Base-by-base conservation (phyloP, 2,797 vertebrate genomes). In the Channallabes apus region DNA sequence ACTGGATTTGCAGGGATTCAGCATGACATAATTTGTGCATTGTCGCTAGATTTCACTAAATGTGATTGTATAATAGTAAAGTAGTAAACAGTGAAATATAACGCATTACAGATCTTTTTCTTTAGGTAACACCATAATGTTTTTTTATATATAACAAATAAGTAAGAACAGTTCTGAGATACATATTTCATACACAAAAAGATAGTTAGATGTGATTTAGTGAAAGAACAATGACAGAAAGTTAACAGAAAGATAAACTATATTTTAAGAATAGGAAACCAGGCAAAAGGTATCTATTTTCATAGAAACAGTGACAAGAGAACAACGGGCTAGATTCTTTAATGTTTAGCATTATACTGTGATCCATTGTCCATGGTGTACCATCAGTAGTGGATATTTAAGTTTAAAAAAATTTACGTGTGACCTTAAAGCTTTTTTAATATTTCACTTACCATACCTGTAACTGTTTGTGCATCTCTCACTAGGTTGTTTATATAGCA, bases 401-500 rank as follows among this genome's bases (percentile, higher is more conserved):
- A 46, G 46, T 11, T 46, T 11, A 11, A 11, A 46, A 51, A 51
- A 51, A 51, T 51, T 51, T 51, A 12, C 46, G 46, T 51, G 46
- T 51, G 46, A 51, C 46, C 46, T 12, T 51, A 51, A 11, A 2
- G 46, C 46, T 12, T 51, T 51, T 51, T 3, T 12, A 51, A 51
- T 3, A 46, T 46, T 9, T 12, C 12, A 51, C 46, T 51, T 51
- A 51, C 46, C 46, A 51, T 51, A 51, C 9, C 46, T 62, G 22
- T 62, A n/a, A 22, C 61, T 6, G 22, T 68, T 17, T 68, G 5
- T 35, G 6, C n/a, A 4, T 73, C 59, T 82, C 29, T 35, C 29
- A 35, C 4, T 64, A 94, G 93, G 81, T 93, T 0, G 41, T 98
- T 82, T 97, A 97, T 0, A 90, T 98, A 88, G 96, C 96, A 1